phyloP scores from a whole-genome alignment of 2,888 invertebrate species.

The Xestia rhomboidea region DNA sequence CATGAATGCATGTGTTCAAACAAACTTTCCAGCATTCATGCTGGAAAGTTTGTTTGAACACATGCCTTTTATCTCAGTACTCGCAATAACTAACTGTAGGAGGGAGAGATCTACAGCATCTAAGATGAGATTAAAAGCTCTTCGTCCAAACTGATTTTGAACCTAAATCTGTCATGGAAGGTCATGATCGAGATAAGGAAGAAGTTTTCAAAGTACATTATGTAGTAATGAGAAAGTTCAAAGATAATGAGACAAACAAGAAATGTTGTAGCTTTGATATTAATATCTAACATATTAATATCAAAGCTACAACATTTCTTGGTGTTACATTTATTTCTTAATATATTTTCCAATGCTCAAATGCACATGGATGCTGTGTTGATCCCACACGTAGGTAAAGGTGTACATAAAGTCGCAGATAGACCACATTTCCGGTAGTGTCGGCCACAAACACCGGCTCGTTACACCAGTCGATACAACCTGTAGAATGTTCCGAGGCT shows the following conservation, averaged over 20 bases:
- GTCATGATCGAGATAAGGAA: background rate
- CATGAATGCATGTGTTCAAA: too few relatives aligned
- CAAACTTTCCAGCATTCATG: too few relatives aligned
- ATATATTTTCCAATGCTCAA: background rate
- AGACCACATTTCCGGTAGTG: background rate
- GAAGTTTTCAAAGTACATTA: background rate
- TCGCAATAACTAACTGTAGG: too few relatives aligned
- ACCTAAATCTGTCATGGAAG: background rate
- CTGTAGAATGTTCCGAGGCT: background rate
- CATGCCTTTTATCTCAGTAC: too few relatives aligned
- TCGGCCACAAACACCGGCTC: background rate
- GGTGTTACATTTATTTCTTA: background rate
- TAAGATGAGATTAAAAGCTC: background rate
- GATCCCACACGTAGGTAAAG: background rate
- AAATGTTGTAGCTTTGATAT: too few relatives aligned
- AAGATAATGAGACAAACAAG: background rate
- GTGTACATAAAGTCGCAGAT: background rate
- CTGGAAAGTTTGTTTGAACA: too few relatives aligned
- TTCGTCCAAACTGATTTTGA: too few relatives aligned
- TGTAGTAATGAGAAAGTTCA: too few relatives aligned
- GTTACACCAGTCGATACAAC: background rate
- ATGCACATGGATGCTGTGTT: background rate
- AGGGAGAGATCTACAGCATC: background rate
- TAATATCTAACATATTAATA: too few relatives aligned
- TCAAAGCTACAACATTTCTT: too few relatives aligned